These are phyloP conservation scores for Cerceris rybyensis DNA, from an alignment of 2,888 invertebrate genomes.

Conservation along the genomic window DNA sequence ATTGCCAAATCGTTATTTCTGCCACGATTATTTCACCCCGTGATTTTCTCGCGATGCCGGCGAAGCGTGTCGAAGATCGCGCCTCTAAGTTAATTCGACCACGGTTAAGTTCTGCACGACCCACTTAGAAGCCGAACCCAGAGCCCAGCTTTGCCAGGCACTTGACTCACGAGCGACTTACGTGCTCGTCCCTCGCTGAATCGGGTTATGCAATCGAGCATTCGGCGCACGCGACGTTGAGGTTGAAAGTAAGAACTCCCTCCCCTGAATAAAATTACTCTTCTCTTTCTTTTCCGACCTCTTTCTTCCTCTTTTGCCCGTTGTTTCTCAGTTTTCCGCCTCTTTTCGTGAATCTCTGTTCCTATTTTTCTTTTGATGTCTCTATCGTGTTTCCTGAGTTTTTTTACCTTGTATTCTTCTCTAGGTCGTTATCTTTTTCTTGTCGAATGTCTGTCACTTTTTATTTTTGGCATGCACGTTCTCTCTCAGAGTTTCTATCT, in stretches of 20 bases:
- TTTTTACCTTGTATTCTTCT: slow-evolving; percentile 15
- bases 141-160: slow-evolving; percentile 51
- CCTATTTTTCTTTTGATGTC: too few relatives aligned
- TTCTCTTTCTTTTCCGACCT: slow-evolving; percentile 34
- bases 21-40: too few relatives aligned
- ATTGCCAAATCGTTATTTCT: too few relatives aligned
- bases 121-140: slow-evolving; percentile 52
- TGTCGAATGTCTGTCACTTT: not conserved
- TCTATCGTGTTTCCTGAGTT: too few relatives aligned
- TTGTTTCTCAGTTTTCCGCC: not conserved
- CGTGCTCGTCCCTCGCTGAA: slow-evolving; percentile 63
- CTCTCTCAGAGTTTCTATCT: too few relatives aligned
- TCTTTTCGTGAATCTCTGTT: too few relatives aligned
- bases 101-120: slow-evolving; percentile 54
- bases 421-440: slow-evolving; percentile 24
- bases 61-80: slow-evolving; percentile 20
- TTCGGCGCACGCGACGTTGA: slow-evolving; percentile 74
- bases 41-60: not conserved
- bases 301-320: slow-evolving; percentile 21
- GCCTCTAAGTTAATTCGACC: slow-evolving; percentile 38
- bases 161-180: slow-evolving; percentile 68
- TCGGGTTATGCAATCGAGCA: slow-evolving; percentile 69
- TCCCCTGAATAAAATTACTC: slow-evolving; percentile 54
- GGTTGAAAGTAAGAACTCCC: slow-evolving; percentile 77
- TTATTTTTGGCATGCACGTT: too few relatives aligned